Evolutionary conservation across 2,888 invertebrate species (phyloP).

Genomic region (Hermaeophaga mercurialis): DNA sequence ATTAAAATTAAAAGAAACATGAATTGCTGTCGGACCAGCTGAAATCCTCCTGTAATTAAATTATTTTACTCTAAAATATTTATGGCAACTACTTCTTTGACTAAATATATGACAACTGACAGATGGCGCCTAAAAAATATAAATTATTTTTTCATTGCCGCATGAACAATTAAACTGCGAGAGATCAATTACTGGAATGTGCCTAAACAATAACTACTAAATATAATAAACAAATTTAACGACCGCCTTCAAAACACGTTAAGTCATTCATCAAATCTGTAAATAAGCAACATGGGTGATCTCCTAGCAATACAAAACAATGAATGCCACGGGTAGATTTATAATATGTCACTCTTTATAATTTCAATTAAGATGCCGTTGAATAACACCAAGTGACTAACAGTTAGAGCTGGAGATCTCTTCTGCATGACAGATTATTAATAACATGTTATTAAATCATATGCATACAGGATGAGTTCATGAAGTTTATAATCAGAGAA

Average conservation of each 20-base stretch:
- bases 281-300: conserved; percentile 13
- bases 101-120: too few species aligned
- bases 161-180: not conserved
- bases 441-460: not conserved
- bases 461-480: not conserved
- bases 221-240: conserved; percentile 11
- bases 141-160: not conserved
- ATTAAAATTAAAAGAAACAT: too few species aligned
- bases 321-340: conserved; percentile 12
- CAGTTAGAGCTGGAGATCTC: conserved; percentile 2
- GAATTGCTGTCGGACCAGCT: too few species aligned
- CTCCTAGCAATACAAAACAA: conserved; percentile 1
- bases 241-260: conserved; percentile 6
- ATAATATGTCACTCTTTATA: conserved; percentile 13
- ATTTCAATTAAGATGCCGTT: conserved; percentile 8
- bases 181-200: conserved; percentile 1
- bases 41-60: too few species aligned
- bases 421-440: not conserved
- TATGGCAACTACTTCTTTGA: too few species aligned
- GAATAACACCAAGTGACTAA: conserved; percentile 1
- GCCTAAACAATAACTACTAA: conserved; percentile 8
- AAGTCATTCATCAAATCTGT: conserved; percentile 8
- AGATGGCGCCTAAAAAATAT: not conserved
- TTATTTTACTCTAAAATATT: too few species aligned
- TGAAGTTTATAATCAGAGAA: not conserved